Conservation (phyloP, 2,113 vertebrate genomes). For the Dolichotis patagonum region DNA sequence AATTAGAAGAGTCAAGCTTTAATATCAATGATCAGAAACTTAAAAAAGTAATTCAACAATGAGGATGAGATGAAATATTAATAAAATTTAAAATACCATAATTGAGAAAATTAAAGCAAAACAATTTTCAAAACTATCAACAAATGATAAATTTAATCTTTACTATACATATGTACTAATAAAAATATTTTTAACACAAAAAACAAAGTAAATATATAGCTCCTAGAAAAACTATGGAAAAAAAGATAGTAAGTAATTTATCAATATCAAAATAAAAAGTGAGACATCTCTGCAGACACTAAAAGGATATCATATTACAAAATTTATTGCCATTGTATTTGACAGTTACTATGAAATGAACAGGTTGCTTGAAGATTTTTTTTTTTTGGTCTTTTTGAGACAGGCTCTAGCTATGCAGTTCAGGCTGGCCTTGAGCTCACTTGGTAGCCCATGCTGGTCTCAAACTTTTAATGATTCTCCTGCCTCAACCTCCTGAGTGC, state of each 20-base stretch:
- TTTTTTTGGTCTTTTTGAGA: too few species aligned
- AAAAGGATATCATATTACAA: not conserved
- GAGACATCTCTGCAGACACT: not conserved
- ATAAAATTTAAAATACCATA: not conserved
- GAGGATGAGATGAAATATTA: not conserved
- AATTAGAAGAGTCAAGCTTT: not conserved
- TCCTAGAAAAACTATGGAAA: not conserved
- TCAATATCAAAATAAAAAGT: not conserved
- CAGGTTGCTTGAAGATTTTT: not conserved
- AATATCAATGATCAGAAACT: not conserved
- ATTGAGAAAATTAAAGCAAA: not conserved
- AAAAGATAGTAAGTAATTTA: not conserved
- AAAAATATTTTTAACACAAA: not conserved
- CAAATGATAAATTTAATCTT: not conserved
- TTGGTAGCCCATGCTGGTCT: too few species aligned
- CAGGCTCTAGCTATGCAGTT: too few species aligned
- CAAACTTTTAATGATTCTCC: too few species aligned
- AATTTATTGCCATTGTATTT: not conserved
- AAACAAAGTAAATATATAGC: not conserved
- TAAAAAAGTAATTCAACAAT: slow-evolving; percentile 35
- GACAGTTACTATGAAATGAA: not conserved
- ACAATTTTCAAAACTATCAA: not conserved
- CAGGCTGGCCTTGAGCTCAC: too few species aligned
- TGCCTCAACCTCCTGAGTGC: too few species aligned
- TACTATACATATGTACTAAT: not conserved